Evolutionary conservation across 2,888 invertebrate genomes (phyloP).

Genomic region (Yponomeuta cagnagella): DNA sequence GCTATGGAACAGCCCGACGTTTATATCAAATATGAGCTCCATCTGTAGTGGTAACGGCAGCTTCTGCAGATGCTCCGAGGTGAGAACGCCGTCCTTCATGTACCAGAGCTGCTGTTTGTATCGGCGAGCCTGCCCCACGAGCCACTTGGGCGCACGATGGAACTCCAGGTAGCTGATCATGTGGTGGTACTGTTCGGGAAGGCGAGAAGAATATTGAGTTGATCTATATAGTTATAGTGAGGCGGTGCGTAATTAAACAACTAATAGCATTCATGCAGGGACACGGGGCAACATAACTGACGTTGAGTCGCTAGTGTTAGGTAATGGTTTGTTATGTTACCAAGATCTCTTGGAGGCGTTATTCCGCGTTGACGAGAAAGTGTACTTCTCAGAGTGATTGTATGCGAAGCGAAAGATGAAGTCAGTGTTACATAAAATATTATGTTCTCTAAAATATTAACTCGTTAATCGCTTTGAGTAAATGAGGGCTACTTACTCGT

Average conservation of each 20-base stretch:
- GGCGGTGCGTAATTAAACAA: background rate
- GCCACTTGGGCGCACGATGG: constrained; percentile 40
- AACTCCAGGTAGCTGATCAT: constrained; percentile 51
- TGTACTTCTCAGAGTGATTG: too few relatives aligned
- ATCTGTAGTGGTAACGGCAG: constrained; percentile 56
- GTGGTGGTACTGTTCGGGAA: constrained; percentile 48
- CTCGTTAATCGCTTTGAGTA: too few relatives aligned
- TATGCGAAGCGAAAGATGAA: too few relatives aligned
- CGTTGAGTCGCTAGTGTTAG: too few relatives aligned
- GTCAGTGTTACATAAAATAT: too few relatives aligned
- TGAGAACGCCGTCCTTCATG: constrained; percentile 59
- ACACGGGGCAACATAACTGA: too few relatives aligned
- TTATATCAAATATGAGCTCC: constrained; percentile 68
- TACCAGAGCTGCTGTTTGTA: constrained; percentile 58
- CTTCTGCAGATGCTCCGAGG: constrained; percentile 42
- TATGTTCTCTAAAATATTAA: too few relatives aligned
- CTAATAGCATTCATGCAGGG: too few relatives aligned
- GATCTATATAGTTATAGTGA: background rate
- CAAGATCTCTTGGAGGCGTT: too few relatives aligned
- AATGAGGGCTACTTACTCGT: background rate
- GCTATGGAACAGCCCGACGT: constrained; percentile 57
- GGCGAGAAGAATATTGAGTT: constrained; percentile 17
- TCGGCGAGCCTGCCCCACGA: constrained; percentile 47
- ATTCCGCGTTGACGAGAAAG: too few relatives aligned
- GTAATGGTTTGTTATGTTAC: too few relatives aligned